Conservation (phyloP, 1,140 invertebrate species). For the Zaprionus kolodkinae region DNA sequence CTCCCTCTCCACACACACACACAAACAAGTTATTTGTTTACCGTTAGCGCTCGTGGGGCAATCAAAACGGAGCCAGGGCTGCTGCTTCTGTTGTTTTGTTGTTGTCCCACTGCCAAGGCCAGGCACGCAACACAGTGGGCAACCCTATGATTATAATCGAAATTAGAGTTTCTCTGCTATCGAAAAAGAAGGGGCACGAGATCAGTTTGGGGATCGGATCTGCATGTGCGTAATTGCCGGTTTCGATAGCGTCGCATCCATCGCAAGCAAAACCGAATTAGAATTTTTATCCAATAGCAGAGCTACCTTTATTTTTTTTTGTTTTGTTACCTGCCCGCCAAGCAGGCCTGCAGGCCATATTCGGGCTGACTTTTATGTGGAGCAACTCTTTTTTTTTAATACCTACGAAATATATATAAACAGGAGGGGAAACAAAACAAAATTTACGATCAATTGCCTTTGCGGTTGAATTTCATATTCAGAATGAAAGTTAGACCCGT, state of each 20-base stretch:
- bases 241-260: conserved; percentile 41
- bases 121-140: conserved; percentile 37
- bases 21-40: conserved; percentile 53
- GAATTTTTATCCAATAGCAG: conserved; percentile 19
- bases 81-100: background rate
- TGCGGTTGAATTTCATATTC: conserved; percentile 12
- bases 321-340: background rate
- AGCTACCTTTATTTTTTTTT: background rate
- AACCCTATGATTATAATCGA: conserved; percentile 67
- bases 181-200: conserved; percentile 5
- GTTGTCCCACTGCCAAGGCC: conserved; percentile 71
- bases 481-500: conserved; percentile 2
- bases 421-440: background rate
- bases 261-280: conserved; percentile 44
- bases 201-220: conserved; percentile 19
- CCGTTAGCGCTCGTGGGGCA: conserved; percentile 61
- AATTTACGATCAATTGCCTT: conserved; percentile 57
- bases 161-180: conserved; percentile 62
- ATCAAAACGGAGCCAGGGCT: conserved; percentile 63
- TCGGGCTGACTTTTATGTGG: conserved; percentile 18
- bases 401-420: background rate
- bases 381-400: conserved; percentile 23
- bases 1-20: background rate
- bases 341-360: conserved; percentile 27
- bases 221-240: conserved; percentile 72